These are phyloP conservation scores for Operophtera brumata DNA, from an alignment of 2,888 invertebrate species.

Conservation along the genomic window DNA sequence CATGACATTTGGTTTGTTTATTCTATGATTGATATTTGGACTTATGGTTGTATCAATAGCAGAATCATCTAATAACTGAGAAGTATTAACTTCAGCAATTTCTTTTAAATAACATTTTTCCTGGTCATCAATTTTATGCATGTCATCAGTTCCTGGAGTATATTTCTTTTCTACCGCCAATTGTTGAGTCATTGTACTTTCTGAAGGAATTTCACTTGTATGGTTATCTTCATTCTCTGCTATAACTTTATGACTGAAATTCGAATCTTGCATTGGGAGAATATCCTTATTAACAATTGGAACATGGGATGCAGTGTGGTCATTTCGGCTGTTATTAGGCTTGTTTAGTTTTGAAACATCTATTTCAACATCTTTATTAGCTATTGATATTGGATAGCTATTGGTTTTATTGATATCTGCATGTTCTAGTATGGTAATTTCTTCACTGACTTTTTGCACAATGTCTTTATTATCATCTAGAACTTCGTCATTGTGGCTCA, in stretches of 20 bases:
- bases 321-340: not conserved
- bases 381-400: too few species aligned
- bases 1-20: conserved; percentile 65
- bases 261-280: not conserved
- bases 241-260: not conserved
- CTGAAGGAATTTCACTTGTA: not conserved
- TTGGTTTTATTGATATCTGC: not conserved
- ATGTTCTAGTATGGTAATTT: not conserved
- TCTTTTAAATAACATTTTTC: not conserved
- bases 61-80: conserved; percentile 26
- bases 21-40: conserved; percentile 41
- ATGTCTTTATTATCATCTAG: too few species aligned
- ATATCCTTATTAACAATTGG: not conserved
- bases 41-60: conserved; percentile 11
- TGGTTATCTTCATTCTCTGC: not conserved
- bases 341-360: not conserved
- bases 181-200: not conserved
- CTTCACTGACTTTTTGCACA: not conserved
- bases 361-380: not conserved
- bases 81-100: conserved; percentile 11
- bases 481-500: not conserved
- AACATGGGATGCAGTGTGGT: not conserved
- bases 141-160: not conserved
- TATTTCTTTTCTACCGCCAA: not conserved
- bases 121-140: not conserved